Evolutionary conservation across 92 coral and sea anemone species (phyloP).

Genomic region (Nematostella vectensis): DNA sequence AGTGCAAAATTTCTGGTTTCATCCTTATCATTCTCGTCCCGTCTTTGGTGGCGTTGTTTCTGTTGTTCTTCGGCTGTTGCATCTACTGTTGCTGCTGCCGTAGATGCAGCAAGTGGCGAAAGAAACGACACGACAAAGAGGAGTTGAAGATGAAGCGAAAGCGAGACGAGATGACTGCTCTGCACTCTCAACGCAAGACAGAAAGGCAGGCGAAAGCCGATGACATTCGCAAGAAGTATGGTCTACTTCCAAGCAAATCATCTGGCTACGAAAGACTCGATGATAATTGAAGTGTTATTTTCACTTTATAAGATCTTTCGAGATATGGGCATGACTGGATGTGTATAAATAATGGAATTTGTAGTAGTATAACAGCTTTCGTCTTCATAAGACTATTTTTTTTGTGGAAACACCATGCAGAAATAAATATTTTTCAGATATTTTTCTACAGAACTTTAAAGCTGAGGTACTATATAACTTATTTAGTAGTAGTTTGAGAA

Average conservation of each 20-base stretch:
- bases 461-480: too few species aligned
- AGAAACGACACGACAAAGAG: slow-evolving; percentile 80
- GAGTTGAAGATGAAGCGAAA: slow-evolving; percentile 81
- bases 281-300: slow-evolving; percentile 17
- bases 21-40: slow-evolving; percentile 84
- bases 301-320: neutral
- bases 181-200: slow-evolving; percentile 75
- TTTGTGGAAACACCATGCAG: too few species aligned
- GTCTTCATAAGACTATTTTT: too few species aligned
- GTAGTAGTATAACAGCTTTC: too few species aligned
- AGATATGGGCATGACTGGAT: neutral
- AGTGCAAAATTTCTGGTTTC: slow-evolving; percentile 67
- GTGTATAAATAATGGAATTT: too few species aligned
- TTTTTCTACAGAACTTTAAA: too few species aligned
- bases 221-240: slow-evolving; percentile 91
- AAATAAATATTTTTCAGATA: too few species aligned
- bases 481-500: too few species aligned
- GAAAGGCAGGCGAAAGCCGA: slow-evolving; percentile 78
- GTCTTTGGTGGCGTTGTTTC: slow-evolving; percentile 49
- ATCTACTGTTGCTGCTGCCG: slow-evolving; percentile 99
- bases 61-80: slow-evolving; percentile 81
- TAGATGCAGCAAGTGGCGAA: slow-evolving; percentile 52
- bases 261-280: slow-evolving; percentile 82
- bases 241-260: slow-evolving; percentile 65
- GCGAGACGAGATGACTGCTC: slow-evolving; percentile 71